Evolutionary conservation across 2,113 vertebrate species (phyloP).

Genomic region (Epinephelus cyanopodus): DNA sequence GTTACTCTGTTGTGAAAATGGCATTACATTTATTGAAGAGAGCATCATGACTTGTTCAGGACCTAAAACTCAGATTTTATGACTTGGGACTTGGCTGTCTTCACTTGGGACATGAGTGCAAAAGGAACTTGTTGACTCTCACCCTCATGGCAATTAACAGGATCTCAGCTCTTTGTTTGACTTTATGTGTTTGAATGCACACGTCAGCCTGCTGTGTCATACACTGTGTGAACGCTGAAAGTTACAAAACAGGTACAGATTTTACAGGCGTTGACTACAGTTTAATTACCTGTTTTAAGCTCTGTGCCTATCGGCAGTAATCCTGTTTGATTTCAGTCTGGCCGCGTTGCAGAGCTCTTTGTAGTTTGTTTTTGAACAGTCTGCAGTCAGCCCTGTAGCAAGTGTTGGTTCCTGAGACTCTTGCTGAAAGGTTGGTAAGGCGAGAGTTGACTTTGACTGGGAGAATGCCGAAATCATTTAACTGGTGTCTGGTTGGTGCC

Average conservation of each 20-base stretch:
- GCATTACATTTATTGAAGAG: too few relatives aligned
- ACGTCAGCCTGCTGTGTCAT: neutral
- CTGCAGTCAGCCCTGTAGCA: slow-evolving; percentile 22
- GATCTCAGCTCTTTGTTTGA: neutral
- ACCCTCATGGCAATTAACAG: neutral
- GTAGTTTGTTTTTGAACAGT: slow-evolving; percentile 52
- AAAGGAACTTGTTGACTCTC: too few relatives aligned
- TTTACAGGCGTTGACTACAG: slow-evolving; percentile 24
- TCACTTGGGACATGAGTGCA: too few relatives aligned
- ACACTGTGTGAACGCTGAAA: neutral
- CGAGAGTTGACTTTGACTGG: slow-evolving; percentile 39
- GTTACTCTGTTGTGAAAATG: too few relatives aligned
- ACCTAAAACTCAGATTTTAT: too few relatives aligned
- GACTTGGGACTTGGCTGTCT: too few relatives aligned
- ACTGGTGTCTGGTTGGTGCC: slow-evolving; percentile 51
- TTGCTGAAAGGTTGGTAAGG: slow-evolving; percentile 41
- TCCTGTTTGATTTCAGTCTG: slow-evolving; percentile 42
- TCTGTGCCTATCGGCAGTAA: slow-evolving; percentile 18
- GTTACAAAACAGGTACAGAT: slow-evolving; percentile 36
- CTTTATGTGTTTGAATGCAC: neutral
- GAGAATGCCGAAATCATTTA: slow-evolving; percentile 20
- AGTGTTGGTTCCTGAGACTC: slow-evolving; percentile 30
- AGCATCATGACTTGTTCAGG: too few relatives aligned
- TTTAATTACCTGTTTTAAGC: slow-evolving; percentile 26
- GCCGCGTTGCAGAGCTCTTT: slow-evolving; percentile 30